Base-by-base conservation (phyloP, 2,113 vertebrate species). In the Cottus gobio region DNA sequence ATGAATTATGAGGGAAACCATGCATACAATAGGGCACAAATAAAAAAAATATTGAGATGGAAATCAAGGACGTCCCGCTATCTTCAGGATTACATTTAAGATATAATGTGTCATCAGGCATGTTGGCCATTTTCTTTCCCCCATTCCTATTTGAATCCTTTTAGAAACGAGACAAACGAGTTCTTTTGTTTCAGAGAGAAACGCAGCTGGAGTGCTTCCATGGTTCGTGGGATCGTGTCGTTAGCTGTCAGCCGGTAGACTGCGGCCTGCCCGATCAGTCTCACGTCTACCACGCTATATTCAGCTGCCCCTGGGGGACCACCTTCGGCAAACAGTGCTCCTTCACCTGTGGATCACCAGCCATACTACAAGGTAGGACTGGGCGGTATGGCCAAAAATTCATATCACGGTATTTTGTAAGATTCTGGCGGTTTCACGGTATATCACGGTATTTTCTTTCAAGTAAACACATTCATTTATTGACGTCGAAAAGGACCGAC, bases 351-450 rank as follows among this genome's bases (percentile, higher is more conserved):
- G 93, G 95, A n/a, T 88, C 96, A n/a, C 98, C 98, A 30, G 96
- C 97, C 66, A 98, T 96, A 80, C 94, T 99, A 62, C 97, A 98
- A 96, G 98, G 98, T 98, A n/a, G n/a, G n/a, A n/a, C n/a, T n/a
- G n/a, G n/a, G n/a, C n/a, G n/a, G n/a, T n/a, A n/a, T n/a, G n/a
- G n/a, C n/a, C n/a, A n/a, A n/a, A n/a, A n/a, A n/a, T n/a, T n/a
- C n/a, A n/a, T n/a, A n/a, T n/a, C n/a, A n/a, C n/a, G n/a, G n/a
- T n/a, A n/a, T n/a, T n/a, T n/a, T n/a, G n/a, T n/a, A n/a, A n/a
- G n/a, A n/a, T n/a, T n/a, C n/a, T n/a, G n/a, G n/a, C n/a, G n/a
- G n/a, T n/a, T n/a, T n/a, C n/a, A n/a, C n/a, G n/a, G n/a, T n/a
- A n/a, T n/a, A n/a, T n/a, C n/a, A n/a, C n/a, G n/a, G n/a, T n/a